These are phyloP conservation scores for honey bee (Apis mellifera) DNA, from an alignment of 1,140 invertebrate genomes.

Conservation along the genomic window Amel_HAv3.1 CM009944.2:1686001-1686500, in stretches of 20 bases:
- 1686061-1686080: background rate
- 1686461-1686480: background rate
- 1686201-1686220: background rate
- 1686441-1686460: background rate
- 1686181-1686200: slow-evolving; percentile 23
- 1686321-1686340: background rate
- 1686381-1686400: background rate
- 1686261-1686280: slow-evolving; percentile 29
- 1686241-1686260: slow-evolving; percentile 42
- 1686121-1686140: background rate
- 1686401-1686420: background rate
- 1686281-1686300: background rate
- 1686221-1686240: slow-evolving; percentile 35
- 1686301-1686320: slow-evolving; percentile 20
- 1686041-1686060: background rate
- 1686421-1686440: background rate
- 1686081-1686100: background rate
- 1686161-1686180: slow-evolving; percentile 25
- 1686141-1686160: background rate
- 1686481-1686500: background rate
- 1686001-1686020: too few relatives aligned
- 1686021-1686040: too few relatives aligned
- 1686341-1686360: background rate
- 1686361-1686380: slow-evolving; percentile 25
- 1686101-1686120: slow-evolving; percentile 17